These are phyloP conservation scores for Tolypeutes matacus DNA, from an alignment of 2,797 vertebrate genomes.

Conservation along the genomic window DNA sequence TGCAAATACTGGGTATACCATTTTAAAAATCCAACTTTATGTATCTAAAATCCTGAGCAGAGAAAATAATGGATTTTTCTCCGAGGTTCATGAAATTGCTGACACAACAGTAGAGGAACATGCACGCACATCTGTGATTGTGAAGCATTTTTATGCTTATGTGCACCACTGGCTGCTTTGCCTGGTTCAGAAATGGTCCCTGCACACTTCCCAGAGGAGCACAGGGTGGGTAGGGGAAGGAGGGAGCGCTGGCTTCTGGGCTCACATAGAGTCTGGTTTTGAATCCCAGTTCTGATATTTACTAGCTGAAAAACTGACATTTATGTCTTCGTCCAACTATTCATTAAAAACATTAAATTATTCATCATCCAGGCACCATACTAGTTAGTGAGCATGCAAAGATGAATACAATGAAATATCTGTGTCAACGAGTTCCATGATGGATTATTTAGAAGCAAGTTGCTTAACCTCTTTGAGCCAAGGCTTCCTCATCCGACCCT, in stretches of 20 bases:
- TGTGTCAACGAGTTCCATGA: neutral
- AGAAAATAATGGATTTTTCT: slow-evolving; percentile 22
- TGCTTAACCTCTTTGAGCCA: neutral
- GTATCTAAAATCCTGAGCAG: neutral
- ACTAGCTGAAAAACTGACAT: neutral
- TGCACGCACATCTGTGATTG: neutral
- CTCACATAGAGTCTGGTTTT: neutral
- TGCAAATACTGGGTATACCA: slow-evolving; percentile 76
- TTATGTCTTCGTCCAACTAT: slow-evolving; percentile 27
- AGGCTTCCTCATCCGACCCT: neutral
- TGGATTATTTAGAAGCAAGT: slow-evolving; percentile 28
- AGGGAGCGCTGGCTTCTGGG: neutral
- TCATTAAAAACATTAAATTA: slow-evolving; percentile 47
- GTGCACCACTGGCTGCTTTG: neutral
- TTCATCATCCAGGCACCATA: neutral
- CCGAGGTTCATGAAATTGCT: neutral
- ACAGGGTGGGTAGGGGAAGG: too few species aligned
- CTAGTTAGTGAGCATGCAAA: neutral
- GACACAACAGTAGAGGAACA: neutral
- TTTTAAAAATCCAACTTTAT: slow-evolving; percentile 57
- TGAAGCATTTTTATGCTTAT: neutral
- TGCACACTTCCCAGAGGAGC: neutral
- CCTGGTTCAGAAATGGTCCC: neutral
- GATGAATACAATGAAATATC: slow-evolving; percentile 32
- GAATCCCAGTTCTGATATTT: slow-evolving; percentile 17